Percentiles rank a stretch among this genome's conserved stretches.
phyloP scores from a whole-genome alignment of 2,113 vertebrate species.

The Urocolius indicus region DNA sequence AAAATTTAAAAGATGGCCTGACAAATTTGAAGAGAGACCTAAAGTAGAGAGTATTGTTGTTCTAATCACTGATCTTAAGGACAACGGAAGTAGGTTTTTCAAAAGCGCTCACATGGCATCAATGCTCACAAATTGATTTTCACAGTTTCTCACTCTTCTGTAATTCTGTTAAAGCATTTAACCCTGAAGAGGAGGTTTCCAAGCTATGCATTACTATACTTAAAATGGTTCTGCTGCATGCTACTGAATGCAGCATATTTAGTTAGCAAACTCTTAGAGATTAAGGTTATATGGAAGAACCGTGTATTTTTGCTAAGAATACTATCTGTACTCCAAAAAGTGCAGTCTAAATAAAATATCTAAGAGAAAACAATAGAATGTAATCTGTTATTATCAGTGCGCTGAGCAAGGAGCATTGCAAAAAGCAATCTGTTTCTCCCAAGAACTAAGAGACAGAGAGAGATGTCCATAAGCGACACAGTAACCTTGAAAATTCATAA shows the following conservation, averaged over 20 bases:
- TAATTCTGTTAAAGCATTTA: slow-evolving; percentile 11
- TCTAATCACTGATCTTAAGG: not conserved
- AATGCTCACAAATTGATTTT: not conserved
- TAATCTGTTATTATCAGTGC: not conserved
- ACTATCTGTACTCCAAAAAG: not conserved
- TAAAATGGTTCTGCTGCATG: not conserved
- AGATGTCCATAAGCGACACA: not conserved
- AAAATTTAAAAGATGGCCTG: not conserved
- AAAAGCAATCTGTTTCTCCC: slow-evolving; percentile 9
- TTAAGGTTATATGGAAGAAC: not conserved
- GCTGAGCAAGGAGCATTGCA: slow-evolving; percentile 14
- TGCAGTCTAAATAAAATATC: slow-evolving; percentile 19
- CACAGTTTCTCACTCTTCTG: not conserved
- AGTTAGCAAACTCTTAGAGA: not conserved
- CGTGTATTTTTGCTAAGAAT: not conserved
- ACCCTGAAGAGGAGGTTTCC: not conserved
- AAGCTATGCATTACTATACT: not conserved
- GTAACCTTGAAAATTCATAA: slow-evolving; percentile 34
- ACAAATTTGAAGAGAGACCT: not conserved
- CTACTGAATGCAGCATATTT: not conserved
- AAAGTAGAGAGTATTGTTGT: not conserved
- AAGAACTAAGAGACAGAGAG: not conserved
- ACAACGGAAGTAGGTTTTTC: not conserved
- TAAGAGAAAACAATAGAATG: slow-evolving; percentile 2
- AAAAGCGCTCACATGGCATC: not conserved